Evolutionary conservation across 2,113 vertebrate genomes (phyloP).

Genomic region (Capra hircus): DNA sequence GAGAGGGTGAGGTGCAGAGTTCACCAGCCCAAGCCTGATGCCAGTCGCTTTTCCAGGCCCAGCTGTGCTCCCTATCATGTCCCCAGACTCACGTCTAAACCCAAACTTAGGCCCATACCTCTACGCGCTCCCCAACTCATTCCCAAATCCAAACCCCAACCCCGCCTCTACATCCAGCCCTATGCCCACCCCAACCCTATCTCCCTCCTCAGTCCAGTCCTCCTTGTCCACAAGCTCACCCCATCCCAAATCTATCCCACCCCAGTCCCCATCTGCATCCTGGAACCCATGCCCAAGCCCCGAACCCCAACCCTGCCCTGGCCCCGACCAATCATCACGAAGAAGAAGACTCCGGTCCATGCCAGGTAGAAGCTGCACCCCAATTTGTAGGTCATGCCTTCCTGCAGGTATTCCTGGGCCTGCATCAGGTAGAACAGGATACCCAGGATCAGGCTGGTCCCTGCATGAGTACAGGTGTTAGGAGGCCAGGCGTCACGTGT

Average conservation of each 20-base stretch:
- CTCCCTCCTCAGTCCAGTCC: not conserved
- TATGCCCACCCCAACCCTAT: not conserved
- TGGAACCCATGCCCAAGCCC: not conserved
- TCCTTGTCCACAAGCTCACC: not conserved
- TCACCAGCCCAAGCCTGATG: not conserved
- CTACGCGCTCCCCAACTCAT: not conserved
- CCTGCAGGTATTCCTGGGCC: conserved; percentile 27
- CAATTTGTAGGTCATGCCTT: conserved; percentile 63
- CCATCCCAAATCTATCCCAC: not conserved
- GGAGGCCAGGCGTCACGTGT: not conserved
- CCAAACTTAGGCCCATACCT: not conserved
- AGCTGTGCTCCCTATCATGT: accelerated
- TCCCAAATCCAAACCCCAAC: not conserved
- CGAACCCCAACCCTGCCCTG: not conserved
- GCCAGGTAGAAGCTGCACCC: conserved; percentile 64
- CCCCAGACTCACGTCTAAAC: not conserved
- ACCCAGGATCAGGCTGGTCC: not conserved
- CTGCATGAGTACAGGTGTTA: not conserved
- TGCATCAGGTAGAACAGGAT: conserved; percentile 66
- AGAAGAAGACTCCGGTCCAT: conserved; percentile 37
- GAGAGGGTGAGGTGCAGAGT: not conserved
- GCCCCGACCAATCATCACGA: conserved; percentile 43
- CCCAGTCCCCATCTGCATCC: not conserved
- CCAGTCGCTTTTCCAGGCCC: not conserved
- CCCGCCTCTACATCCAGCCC: no score